phyloP scores from a whole-genome alignment of 2,888 invertebrate genomes.

The Macaria liturata region DNA sequence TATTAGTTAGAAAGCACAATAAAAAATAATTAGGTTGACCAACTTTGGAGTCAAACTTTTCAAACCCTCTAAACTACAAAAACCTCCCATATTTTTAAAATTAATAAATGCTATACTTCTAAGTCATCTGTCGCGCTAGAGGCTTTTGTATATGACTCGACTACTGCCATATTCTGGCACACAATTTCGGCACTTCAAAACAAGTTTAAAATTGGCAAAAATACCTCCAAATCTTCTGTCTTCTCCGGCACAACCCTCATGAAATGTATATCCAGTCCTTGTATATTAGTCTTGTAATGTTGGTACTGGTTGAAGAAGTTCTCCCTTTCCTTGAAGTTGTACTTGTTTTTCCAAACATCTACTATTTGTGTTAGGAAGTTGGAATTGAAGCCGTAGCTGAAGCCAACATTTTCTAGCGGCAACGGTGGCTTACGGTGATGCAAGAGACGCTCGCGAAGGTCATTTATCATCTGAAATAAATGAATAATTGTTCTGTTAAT shows the following conservation, averaged over 20 bases:
- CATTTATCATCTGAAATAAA: slow-evolving; percentile 66
- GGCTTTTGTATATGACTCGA: no score
- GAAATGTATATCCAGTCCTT: slow-evolving; percentile 89
- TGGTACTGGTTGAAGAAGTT: slow-evolving; percentile 87
- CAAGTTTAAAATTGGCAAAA: no score
- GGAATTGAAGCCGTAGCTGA: slow-evolving; percentile 92
- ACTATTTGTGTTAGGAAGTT: slow-evolving; percentile 86
- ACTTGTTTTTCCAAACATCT: slow-evolving; percentile 90
- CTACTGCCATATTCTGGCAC: no score
- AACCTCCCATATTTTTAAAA: no score
- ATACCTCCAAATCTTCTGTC: slow-evolving; percentile 49
- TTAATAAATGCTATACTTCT: slow-evolving; percentile 47
- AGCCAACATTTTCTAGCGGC: slow-evolving; percentile 87
- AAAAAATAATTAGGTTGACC: no score
- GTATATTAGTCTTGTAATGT: slow-evolving; percentile 90
- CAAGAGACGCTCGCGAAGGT: slow-evolving; percentile 81
- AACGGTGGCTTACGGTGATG: slow-evolving; percentile 68
- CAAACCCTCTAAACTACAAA: no score
- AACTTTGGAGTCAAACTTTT: no score
- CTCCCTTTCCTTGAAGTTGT: slow-evolving; percentile 86
- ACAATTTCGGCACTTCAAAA: no score
- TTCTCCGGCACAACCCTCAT: slow-evolving; percentile 85
- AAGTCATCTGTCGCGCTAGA: slow-evolving; percentile 44
- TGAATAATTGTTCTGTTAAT: no score
- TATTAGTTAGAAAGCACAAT: no score